phyloP scores from a whole-genome alignment of 2,113 vertebrate species.

The Vidua macroura region DNA sequence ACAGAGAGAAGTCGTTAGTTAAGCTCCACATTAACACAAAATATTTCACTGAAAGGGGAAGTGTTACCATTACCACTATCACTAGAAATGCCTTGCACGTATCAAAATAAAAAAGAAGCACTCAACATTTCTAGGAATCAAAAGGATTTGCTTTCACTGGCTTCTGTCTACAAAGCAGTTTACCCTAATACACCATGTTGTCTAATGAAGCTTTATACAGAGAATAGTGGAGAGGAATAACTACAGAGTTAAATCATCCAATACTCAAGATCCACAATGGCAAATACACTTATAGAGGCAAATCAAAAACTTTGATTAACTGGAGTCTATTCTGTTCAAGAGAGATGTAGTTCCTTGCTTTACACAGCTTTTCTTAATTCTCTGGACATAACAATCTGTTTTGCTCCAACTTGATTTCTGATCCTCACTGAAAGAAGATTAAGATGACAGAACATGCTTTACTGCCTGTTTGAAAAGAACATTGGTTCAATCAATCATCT shows the following conservation, averaged over 20 bases:
- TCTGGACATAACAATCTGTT: not conserved
- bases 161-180: not conserved
- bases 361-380: not conserved
- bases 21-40: not conserved
- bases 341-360: not conserved
- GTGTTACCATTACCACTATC: not conserved
- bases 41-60: not conserved
- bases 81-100: not conserved
- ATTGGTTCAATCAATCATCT: not conserved
- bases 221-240: not conserved
- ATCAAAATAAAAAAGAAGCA: not conserved
- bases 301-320: not conserved
- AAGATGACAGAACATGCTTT: not conserved
- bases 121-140: not conserved
- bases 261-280: not conserved
- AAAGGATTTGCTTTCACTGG: not conserved
- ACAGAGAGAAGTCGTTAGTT: not conserved
- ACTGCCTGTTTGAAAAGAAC: not conserved
- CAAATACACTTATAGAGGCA: not conserved
- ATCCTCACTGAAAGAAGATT: not conserved
- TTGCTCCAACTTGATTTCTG: not conserved
- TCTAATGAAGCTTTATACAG: not conserved
- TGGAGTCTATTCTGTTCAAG: not conserved
- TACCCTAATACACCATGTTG: not conserved
- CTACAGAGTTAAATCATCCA: not conserved